Conservation (phyloP, 2,113 vertebrate species). For the Podiceps cristatus region DNA sequence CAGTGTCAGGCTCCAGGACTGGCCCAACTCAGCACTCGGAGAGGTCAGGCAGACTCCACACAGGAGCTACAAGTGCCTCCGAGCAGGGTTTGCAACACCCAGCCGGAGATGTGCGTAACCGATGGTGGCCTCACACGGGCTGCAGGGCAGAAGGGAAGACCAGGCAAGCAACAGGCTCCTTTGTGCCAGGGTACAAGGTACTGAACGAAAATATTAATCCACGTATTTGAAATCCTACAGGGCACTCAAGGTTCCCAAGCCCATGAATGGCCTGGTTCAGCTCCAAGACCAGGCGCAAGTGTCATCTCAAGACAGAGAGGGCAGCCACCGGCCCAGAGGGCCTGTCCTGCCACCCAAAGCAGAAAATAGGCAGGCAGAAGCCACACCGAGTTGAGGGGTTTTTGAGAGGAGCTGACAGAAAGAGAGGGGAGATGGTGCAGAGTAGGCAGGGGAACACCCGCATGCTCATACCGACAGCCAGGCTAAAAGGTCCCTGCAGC, state of each 20-base stretch:
- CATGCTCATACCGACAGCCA: not conserved
- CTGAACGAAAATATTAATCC: not conserved
- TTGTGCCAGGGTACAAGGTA: not conserved
- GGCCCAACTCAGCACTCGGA: fast-evolving
- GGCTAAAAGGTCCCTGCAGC: not conserved
- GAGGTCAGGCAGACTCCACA: too few relatives aligned
- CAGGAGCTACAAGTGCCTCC: not conserved
- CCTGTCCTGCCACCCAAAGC: not conserved
- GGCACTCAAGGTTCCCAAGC: not conserved
- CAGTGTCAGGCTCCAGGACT: not conserved
- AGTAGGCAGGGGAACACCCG: not conserved
- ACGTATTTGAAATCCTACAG: not conserved
- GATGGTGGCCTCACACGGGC: fast-evolving
- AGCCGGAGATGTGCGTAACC: fast-evolving
- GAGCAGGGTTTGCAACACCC: not conserved
- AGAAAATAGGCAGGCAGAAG: not conserved
- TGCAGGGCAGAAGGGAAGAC: too few relatives aligned
- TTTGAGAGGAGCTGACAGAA: not conserved
- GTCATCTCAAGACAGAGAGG: not conserved
- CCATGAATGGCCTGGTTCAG: not conserved
- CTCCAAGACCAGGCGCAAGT: not conserved
- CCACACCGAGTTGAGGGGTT: not conserved
- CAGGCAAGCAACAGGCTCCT: not conserved
- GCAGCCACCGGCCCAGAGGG: not conserved
- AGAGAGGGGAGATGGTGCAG: not conserved